Percentiles rank a stretch among this genome's conserved stretches.
phyloP scores from a whole-genome alignment of 2,113 vertebrate genomes.

The Anseranas semipalmata region DNA sequence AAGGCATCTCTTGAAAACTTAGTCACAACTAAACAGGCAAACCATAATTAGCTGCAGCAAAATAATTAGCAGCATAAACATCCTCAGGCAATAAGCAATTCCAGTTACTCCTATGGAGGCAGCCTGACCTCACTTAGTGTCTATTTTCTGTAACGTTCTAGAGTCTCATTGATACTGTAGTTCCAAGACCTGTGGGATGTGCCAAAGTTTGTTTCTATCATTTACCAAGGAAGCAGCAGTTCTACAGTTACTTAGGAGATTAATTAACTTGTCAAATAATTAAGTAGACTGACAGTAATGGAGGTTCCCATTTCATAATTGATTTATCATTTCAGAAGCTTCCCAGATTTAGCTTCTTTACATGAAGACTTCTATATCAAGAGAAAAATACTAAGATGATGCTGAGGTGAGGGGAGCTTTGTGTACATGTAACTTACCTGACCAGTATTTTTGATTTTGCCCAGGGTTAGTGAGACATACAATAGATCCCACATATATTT shows the following conservation, averaged over 20 bases:
- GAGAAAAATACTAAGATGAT: not conserved
- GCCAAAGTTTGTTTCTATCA: constrained; percentile 46
- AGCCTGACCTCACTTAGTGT: constrained; percentile 66
- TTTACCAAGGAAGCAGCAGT: constrained; percentile 64
- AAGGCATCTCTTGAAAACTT: constrained; percentile 23
- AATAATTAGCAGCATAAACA: constrained; percentile 66
- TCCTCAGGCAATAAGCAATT: constrained; percentile 46
- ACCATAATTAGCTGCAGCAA: constrained; percentile 52
- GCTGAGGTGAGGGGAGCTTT: not conserved
- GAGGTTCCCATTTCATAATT: constrained; percentile 75
- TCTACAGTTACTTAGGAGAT: constrained; percentile 72
- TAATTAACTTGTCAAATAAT: constrained; percentile 84
- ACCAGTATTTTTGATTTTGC: not conserved
- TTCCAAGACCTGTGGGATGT: constrained; percentile 65
- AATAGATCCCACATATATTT: not conserved
- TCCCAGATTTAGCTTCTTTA: constrained; percentile 37
- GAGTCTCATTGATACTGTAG: constrained; percentile 40
- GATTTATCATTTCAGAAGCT: constrained; percentile 75
- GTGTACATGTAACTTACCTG: not conserved
- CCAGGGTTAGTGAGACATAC: not conserved
- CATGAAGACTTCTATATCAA: not conserved
- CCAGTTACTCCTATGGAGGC: constrained; percentile 19
- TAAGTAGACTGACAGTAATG: constrained; percentile 77
- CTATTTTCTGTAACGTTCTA: constrained; percentile 54
- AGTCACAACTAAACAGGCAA: not conserved